Percentiles rank a stretch among this genome's conserved stretches.
Conservation (phyloP, 2,113 vertebrate species). For the Hippoglossus stenolepis region DNA sequence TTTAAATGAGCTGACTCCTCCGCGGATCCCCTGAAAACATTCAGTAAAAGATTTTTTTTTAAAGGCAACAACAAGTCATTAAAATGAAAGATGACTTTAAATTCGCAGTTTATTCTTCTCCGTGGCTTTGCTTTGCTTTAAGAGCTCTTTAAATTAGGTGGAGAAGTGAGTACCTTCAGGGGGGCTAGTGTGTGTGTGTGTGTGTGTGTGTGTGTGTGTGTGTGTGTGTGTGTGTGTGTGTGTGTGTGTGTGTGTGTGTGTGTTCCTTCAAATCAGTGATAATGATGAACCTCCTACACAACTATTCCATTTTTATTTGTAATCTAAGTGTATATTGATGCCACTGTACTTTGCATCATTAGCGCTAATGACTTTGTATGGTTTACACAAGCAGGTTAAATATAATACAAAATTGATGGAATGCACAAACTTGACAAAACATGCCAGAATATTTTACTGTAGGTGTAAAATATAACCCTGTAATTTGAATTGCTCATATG, state of each 20-base stretch:
- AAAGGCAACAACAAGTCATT: slow-evolving; percentile 74
- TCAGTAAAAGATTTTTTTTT: slow-evolving; percentile 56
- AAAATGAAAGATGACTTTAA: slow-evolving; percentile 69
- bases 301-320: slow-evolving; percentile 28
- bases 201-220: slow-evolving; percentile 32
- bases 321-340: slow-evolving; percentile 22
- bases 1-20: slow-evolving; percentile 65
- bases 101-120: slow-evolving; percentile 65
- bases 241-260: slow-evolving; percentile 18
- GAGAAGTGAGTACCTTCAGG: slow-evolving; percentile 58
- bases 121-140: slow-evolving; percentile 23
- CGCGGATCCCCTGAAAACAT: slow-evolving; percentile 64
- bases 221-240: neutral
- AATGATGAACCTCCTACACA: slow-evolving; percentile 54
- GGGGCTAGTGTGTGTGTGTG: neutral
- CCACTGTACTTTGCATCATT: slow-evolving; percentile 26
- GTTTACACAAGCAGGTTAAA: neutral
- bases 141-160: slow-evolving; percentile 56
- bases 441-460: neutral
- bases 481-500: neutral
- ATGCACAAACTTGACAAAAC: slow-evolving; percentile 6
- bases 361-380: slow-evolving; percentile 29
- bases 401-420: neutral
- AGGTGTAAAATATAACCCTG: neutral
- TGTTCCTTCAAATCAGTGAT: slow-evolving; percentile 34